phyloP scores from a whole-genome alignment of 2,888 invertebrate genomes.

The Ferdinandea cuprea region DNA sequence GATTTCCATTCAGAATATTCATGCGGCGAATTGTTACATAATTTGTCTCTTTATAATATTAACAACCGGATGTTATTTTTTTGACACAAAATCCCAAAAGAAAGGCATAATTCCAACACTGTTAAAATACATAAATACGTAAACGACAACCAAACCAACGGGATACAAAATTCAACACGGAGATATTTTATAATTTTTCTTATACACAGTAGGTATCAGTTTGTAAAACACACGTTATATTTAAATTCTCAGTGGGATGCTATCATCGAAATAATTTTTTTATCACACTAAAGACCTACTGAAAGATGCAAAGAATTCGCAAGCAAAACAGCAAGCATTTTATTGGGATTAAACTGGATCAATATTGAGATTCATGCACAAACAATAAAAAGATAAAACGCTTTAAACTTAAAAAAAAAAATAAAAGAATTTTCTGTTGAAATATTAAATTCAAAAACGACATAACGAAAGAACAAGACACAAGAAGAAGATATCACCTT shows the following conservation, averaged over 20 bases:
- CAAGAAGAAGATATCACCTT: slow-evolving; percentile 78
- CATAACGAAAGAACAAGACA: slow-evolving; percentile 5
- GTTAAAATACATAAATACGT: slow-evolving; percentile 10
- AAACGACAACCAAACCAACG: background rate
- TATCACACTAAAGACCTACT: slow-evolving; percentile 38
- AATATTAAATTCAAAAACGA: background rate
- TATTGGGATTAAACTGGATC: slow-evolving; percentile 14
- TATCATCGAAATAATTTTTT: slow-evolving; percentile 28
- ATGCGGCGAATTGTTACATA: background rate
- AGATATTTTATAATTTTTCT: background rate
- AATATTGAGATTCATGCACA: slow-evolving; percentile 38
- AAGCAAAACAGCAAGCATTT: slow-evolving; percentile 35
- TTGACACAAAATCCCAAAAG: background rate
- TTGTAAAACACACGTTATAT: slow-evolving; percentile 31
- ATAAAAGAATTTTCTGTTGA: background rate
- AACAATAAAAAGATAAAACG: background rate
- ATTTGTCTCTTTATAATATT: background rate
- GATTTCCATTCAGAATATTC: background rate
- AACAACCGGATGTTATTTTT: background rate
- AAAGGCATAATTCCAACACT: background rate
- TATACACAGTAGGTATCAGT: too few relatives aligned
- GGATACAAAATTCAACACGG: background rate
- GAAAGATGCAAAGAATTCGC: slow-evolving; percentile 41
- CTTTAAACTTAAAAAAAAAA: background rate
- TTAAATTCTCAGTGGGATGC: slow-evolving; percentile 9